phyloP scores from a whole-genome alignment of 64 coral and sea anemone species.

The Actinia tenebrosa region DNA sequence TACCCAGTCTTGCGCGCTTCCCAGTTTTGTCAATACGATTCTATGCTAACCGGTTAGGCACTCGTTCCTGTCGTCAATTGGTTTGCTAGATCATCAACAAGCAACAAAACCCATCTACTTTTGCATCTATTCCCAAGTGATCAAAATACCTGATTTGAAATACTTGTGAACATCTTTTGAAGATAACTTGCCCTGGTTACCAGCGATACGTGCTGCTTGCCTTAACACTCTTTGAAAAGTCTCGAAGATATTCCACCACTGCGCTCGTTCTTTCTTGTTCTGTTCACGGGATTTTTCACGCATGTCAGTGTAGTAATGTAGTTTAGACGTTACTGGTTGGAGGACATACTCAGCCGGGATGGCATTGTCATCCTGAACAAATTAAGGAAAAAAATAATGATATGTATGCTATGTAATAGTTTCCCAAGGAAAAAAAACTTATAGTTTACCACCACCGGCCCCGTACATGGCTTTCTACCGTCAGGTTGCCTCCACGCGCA shows the following conservation, averaged over 20 bases:
- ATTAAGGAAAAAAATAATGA: not conserved
- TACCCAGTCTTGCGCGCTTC: no score
- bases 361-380: constrained; percentile 62
- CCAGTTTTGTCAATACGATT: no score
- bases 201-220: constrained; percentile 49
- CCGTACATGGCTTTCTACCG: no score
- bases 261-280: constrained; percentile 41
- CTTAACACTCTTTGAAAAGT: constrained; percentile 67
- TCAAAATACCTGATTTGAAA: constrained; percentile 62
- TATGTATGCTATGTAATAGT: no score
- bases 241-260: constrained; percentile 77
- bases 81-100: no score
- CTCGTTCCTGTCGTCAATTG: no score
- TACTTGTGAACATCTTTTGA: constrained; percentile 66
- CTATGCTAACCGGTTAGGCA: no score
- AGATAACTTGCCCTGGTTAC: constrained; percentile 23
- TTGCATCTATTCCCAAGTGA: no score
- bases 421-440: no score
- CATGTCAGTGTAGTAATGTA: constrained; percentile 69
- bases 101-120: no score
- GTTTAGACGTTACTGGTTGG: constrained; percentile 71
- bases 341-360: constrained; percentile 71
- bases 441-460: no score
- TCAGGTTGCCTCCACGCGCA: no score
- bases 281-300: constrained; percentile 46